Base-by-base conservation (phyloP, 2,888 invertebrate genomes). In the Argyra leucocephala region DNA sequence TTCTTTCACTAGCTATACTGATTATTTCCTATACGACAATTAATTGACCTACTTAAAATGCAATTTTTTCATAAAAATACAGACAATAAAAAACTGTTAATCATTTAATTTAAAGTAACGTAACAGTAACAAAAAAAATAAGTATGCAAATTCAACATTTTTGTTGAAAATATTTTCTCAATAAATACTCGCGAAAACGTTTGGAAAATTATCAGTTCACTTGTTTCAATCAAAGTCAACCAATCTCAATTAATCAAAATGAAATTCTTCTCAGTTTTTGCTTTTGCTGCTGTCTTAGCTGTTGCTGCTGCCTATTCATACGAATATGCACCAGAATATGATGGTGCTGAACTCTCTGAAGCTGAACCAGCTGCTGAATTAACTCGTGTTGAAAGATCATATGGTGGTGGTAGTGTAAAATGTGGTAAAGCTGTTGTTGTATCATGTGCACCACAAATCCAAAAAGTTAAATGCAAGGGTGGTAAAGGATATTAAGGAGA, bases 161-260 rank as follows among this genome's bases (percentile, higher is more conserved):
- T n/a, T n/a, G n/a, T n/a, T n/a, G n/a, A n/a, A n/a, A n/a, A n/a
- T n/a, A n/a, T n/a, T n/a, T n/a, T n/a, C n/a, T n/a, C n/a, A 6
- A 31, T 31, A 31, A 31, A 31, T 10, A 12, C 12, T 31, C 31
- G 12, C 12, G 10, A 7, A 31, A 31, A 31, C 12, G 7, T 31
- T 4, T 4, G 7, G 18, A 18, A 48, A 18, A 18, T 48, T 48
- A 48, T 48, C 48, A 48, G 48, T 48, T 48, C 48, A 48, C 48
- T 48, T 48, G 48, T 48, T 48, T 48, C 48, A 48, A 15, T 48
- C 48, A 48, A 48, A 48, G 48, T 48, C 12, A 48, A 48, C 48
- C 12, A 18, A 48, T 48, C 48, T 6, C 7, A 4, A 31, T 4
- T 10, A 31, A 26, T 37, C 48, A 48, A 48, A 48, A 48, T 48